These are phyloP conservation scores for Platycheirus rosarum DNA, from an alignment of 2,888 invertebrate species.

Conservation along the genomic window DNA sequence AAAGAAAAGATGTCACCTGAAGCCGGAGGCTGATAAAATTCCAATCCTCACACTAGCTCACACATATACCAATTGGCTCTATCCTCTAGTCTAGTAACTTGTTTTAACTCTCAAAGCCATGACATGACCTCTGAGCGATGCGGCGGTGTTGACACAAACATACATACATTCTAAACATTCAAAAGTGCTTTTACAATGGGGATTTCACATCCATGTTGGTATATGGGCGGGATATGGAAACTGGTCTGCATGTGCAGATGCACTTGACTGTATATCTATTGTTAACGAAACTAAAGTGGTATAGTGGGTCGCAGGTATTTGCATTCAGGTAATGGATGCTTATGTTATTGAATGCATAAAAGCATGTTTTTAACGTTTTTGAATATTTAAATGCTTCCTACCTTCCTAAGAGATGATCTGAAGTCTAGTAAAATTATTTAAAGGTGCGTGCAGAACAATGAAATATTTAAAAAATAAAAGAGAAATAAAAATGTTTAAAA, in stretches of 20 bases:
- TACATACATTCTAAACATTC: not conserved
- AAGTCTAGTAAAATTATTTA: too few relatives aligned
- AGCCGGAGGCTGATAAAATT: constrained; percentile 1
- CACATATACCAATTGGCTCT: not conserved
- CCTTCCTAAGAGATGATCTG: too few relatives aligned
- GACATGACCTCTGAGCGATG: constrained; percentile 16
- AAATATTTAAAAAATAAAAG: too few relatives aligned
- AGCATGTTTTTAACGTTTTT: too few relatives aligned
- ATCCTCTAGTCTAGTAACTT: not conserved
- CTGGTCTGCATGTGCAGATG: not conserved
- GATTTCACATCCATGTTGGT: not conserved
- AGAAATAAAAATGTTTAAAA: too few relatives aligned
- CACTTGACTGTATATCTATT: not conserved
- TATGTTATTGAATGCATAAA: too few relatives aligned
- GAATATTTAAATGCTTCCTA: too few relatives aligned
- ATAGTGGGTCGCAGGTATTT: not conserved
- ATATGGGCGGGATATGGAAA: not conserved
- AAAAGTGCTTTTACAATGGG: not conserved
- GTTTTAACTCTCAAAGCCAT: constrained; percentile 10
- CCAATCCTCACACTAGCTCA: not conserved
- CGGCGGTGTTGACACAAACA: not conserved
- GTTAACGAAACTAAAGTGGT: not conserved
- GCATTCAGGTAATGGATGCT: not conserved
- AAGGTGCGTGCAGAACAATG: too few relatives aligned
- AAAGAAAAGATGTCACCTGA: constrained; percentile 27